Evolutionary conservation across 2,797 vertebrate species (phyloP).

Genomic region (Craterocephalus amniculus): DNA sequence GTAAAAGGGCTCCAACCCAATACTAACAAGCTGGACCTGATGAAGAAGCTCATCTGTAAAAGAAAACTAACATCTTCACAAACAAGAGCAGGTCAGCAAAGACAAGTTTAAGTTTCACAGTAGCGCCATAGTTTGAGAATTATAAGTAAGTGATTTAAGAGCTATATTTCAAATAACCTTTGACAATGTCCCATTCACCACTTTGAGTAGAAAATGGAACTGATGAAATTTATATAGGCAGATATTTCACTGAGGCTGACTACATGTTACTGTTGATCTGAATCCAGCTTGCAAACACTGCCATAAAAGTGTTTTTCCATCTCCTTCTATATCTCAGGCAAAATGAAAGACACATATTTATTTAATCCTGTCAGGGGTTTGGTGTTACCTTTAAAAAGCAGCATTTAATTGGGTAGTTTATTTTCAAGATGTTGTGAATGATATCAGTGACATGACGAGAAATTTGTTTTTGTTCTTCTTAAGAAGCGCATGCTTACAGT

Average conservation of each 20-base stretch:
- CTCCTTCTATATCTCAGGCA: not conserved
- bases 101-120: not conserved
- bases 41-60: no score
- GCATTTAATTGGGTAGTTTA: not conserved
- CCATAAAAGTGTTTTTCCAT: not conserved
- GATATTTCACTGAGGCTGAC: not conserved
- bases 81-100: not conserved
- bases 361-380: not conserved
- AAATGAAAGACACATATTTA: not conserved
- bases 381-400: not conserved
- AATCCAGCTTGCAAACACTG: not conserved
- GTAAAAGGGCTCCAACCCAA: no score
- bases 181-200: not conserved
- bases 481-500: conserved; percentile 42
- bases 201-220: not conserved
- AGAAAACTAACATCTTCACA: not conserved
- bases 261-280: no score
- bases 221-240: not conserved
- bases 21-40: no score
- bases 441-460: conserved; percentile 4
- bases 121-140: no score
- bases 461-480: conserved; percentile 15
- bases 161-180: not conserved
- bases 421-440: not conserved
- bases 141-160: no score